Evolutionary conservation across 1,140 invertebrate species (phyloP), one percentile per base, ranked within the genome.

Genomic region (Aleiodes sp.): DNA sequence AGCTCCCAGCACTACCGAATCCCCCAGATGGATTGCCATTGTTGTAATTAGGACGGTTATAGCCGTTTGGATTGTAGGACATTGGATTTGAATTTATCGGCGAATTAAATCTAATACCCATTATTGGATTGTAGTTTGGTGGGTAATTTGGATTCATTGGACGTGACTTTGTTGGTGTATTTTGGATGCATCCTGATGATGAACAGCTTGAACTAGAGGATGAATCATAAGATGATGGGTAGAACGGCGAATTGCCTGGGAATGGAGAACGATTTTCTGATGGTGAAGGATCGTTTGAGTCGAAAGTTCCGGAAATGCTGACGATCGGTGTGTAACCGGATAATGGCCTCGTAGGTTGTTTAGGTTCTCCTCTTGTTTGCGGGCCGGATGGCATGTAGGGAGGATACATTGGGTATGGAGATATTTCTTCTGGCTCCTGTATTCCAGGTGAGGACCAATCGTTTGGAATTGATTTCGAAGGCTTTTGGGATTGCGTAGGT

Each of bases 291-390:
- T 59, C 33, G 14, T 60, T 60, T 0, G 19, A 8, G 24, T 68
- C 66, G 21, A 68, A 68, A 10, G 57, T 46, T 6, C 66, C 66
- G 9, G 66, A 68, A 1, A 68, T 61, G 31, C 59, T 62, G 57
- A 68, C 24, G 14, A 68, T 21, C 19, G 66, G 66, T 6, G 66
- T 68, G 10, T 68, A 68, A 16, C 59, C 59, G 21, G 21, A 2
- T 14, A 29, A 14, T 12, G 39, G 59, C 19, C 21, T 35, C 12
- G 21, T 9, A 2, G 14, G 41, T 46, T 9, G n/a, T 2, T n/a
- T n/a, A n/a, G n/a, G n/a, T n/a, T n/a, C n/a, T n/a, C n/a, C n/a
- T n/a, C n/a, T n/a, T n/a, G n/a, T n/a, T n/a, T n/a, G n/a, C n/a
- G n/a, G n/a, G n/a, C n/a, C n/a, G n/a, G n/a, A n/a, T n/a, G n/a